Evolutionary conservation across 2,888 invertebrate genomes (phyloP).

Genomic region (Caradrina kadenii): DNA sequence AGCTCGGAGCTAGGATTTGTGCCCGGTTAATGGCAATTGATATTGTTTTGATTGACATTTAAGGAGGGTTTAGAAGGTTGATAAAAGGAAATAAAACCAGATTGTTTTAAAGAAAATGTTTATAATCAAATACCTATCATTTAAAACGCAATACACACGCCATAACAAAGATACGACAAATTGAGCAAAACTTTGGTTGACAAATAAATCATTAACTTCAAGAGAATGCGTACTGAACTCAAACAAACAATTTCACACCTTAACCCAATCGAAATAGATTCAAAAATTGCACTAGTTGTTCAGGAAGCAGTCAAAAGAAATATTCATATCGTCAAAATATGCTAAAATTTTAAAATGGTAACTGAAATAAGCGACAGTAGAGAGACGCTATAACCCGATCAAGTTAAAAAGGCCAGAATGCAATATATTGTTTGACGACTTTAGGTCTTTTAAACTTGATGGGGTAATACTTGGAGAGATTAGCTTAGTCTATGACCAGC

Average conservation of each 20-base stretch:
- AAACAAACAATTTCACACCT: slow-evolving; percentile 42
- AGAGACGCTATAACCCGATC: slow-evolving; percentile 65
- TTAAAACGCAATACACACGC: slow-evolving; percentile 69
- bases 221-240: slow-evolving; percentile 56
- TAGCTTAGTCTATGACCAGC: slow-evolving; percentile 93
- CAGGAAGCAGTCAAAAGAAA: slow-evolving; percentile 42
- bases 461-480: slow-evolving; percentile 32
- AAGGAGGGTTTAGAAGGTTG: too few species aligned
- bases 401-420: slow-evolving; percentile 58
- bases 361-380: slow-evolving; percentile 79
- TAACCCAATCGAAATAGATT: slow-evolving; percentile 23
- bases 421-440: not conserved
- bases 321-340: slow-evolving; percentile 55
- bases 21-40: too few species aligned
- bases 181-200: slow-evolving; percentile 85
- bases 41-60: too few species aligned
- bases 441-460: slow-evolving; percentile 55
- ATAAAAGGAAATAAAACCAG: slow-evolving; percentile 15
- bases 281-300: slow-evolving; percentile 29
- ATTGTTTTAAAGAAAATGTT: slow-evolving; percentile 62
- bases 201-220: slow-evolving; percentile 66
- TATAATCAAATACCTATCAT: slow-evolving; percentile 75
- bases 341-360: slow-evolving; percentile 72
- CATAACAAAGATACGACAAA: slow-evolving; percentile 69
- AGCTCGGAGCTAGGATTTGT: too few species aligned